Evolutionary conservation across 2,113 vertebrate species (phyloP), one percentile per base, ranked within the genome.

Genomic region (Malurus melanocephalus): DNA sequence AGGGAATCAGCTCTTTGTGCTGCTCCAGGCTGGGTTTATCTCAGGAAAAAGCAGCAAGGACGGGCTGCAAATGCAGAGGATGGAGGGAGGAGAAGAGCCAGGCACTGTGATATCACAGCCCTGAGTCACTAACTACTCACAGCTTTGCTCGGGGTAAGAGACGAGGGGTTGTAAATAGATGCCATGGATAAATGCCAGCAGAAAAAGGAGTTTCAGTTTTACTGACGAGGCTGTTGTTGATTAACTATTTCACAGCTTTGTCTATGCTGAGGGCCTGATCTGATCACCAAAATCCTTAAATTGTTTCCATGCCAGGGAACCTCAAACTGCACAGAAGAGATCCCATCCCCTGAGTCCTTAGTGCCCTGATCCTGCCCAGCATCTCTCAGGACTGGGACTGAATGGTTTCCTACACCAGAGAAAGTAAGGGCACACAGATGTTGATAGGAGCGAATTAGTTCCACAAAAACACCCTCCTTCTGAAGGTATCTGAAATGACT

Each of bases 381-480:
- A 2, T 26, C 57, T 23, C 56, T 33, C 42, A 13, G 46, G 15
- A 14, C 10, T 84, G 49, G n/a, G 74, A 5, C 0, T 55, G 46
- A 14, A 30, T 3, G 38, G 20, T 76, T 57, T 19, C 4, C 7
- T 42, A 23, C 5, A 1, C 8, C 46, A 43, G 13, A 19, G 28
- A 19, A 74, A 42, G 42, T 5, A 52, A 92, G 92, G 33, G 4
- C 33, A 48, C 16, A 28, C 5, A 3, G 18, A 13, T n/a, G 53
- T 42, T 62, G 66, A 72, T 38, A 66, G 91, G 88, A 96, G 84
- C 77, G 86, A 94, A 93, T 94, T 94, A 94, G 91, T 67, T 80
- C 67, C 81, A 69, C 90, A 96, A 95, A 93, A 89, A 77, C 23
- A 59, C 59, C 57, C 78, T 93, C 75, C 69, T 85, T 33, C 88